Evolutionary conservation across 2,888 invertebrate genomes (phyloP).

Genomic region (Chloroclystis v-ata): DNA sequence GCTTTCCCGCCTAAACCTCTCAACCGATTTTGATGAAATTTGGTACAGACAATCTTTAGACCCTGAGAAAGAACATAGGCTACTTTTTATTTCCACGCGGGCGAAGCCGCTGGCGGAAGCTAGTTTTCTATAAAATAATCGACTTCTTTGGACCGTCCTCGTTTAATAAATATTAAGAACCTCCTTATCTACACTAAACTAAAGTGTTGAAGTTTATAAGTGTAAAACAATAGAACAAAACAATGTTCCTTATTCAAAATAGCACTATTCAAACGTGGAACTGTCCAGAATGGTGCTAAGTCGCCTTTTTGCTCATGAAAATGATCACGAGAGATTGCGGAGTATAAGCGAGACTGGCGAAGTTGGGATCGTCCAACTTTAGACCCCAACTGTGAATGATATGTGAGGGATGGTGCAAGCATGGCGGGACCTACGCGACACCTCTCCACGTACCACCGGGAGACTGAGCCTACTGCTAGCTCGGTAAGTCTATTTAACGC

Average conservation of each 20-base stretch:
- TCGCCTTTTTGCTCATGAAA: background rate
- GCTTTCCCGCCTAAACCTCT: too few species aligned
- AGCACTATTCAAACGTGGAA: background rate
- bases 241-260: background rate
- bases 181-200: too few species aligned
- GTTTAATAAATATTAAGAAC: too few species aligned
- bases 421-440: slow-evolving; percentile 71
- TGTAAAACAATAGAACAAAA: background rate
- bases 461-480: slow-evolving; percentile 53
- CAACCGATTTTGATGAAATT: too few species aligned
- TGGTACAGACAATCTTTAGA: too few species aligned
- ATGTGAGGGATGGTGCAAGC: slow-evolving; percentile 42
- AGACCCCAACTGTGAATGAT: slow-evolving; percentile 9
- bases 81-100: too few species aligned
- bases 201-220: too few species aligned
- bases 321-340: slow-evolving; percentile 7
- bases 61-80: too few species aligned
- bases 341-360: background rate
- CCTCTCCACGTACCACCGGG: slow-evolving; percentile 64
- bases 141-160: too few species aligned
- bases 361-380: background rate
- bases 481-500: slow-evolving; percentile 48
- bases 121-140: too few species aligned
- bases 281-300: background rate
- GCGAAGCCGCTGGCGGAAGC: too few species aligned